Conservation (phyloP, 2,113 vertebrate species). For the Hiodon tergisus region DNA sequence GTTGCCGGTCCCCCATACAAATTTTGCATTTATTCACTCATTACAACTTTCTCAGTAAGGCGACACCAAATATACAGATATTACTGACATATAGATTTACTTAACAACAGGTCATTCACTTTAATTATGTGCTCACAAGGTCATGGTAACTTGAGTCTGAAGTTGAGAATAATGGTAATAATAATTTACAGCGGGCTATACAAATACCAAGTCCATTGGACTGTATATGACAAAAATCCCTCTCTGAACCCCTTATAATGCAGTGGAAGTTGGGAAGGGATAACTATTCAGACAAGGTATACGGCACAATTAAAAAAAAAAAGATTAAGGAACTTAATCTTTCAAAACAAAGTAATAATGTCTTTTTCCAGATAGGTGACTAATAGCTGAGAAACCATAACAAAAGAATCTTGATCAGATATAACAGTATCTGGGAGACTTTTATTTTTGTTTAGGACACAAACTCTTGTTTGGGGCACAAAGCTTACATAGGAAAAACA, state of each 20-base stretch:
- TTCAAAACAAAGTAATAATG: neutral
- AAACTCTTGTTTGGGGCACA: no score
- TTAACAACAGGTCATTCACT: slow-evolving; percentile 52
- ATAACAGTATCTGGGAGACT: neutral
- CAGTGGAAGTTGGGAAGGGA: neutral
- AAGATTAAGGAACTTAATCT: neutral
- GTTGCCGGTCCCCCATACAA: slow-evolving; percentile 22
- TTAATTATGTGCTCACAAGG: slow-evolving; percentile 48
- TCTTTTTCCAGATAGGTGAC: neutral
- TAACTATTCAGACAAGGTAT: slow-evolving; percentile 3
- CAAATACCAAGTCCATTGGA: slow-evolving; percentile 39
- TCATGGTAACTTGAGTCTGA: slow-evolving; percentile 44
- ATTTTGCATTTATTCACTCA: slow-evolving; percentile 64
- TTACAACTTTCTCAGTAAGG: slow-evolving; percentile 60
- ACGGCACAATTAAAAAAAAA: neutral
- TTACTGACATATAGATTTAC: slow-evolving; percentile 31
- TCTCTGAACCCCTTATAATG: slow-evolving; percentile 8
- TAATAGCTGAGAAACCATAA: slow-evolving; percentile 6
- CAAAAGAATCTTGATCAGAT: neutral
- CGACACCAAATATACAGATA: slow-evolving; percentile 67
- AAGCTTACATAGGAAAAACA: no score
- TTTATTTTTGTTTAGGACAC: neutral
- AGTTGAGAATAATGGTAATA: slow-evolving; percentile 50
- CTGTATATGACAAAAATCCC: slow-evolving; percentile 36
- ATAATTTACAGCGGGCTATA: slow-evolving; percentile 34